Conservation (phyloP, 2,113 vertebrate genomes). For the Theropithecus gelada region DNA sequence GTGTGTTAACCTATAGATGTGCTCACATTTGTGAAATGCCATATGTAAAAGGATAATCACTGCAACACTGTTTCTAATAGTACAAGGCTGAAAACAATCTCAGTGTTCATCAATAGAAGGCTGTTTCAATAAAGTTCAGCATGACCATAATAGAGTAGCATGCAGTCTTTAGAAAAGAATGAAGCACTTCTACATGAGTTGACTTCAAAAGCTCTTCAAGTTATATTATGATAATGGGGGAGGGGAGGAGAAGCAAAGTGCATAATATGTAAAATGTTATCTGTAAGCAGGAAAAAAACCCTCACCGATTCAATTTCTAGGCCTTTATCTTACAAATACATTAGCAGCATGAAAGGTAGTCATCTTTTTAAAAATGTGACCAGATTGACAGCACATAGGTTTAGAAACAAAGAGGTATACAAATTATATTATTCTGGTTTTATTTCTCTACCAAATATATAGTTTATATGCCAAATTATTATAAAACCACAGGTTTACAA, state of each 20-base stretch:
- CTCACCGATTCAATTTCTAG: constrained; percentile 15
- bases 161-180: background rate
- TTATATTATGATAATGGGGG: too few species aligned
- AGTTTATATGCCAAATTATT: background rate
- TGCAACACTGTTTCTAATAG: background rate
- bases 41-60: background rate
- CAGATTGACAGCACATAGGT: background rate
- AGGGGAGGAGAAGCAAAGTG: background rate
- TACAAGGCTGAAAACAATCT: background rate
- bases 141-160: background rate
- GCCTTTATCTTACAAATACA: constrained; percentile 19
- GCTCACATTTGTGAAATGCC: constrained; percentile 8
- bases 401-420: constrained; percentile 16
- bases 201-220: constrained; percentile 4
- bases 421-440: constrained; percentile 23
- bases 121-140: background rate
- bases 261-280: background rate
- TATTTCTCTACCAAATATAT: background rate
- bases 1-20: background rate
- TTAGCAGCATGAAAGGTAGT: background rate
- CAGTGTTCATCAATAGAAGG: background rate
- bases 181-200: background rate
- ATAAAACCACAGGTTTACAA: constrained; percentile 22
- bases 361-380: background rate
- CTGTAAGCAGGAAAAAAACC: constrained; percentile 11